Conservation (phyloP, 2,797 vertebrate genomes). For the Decapterus maruadsi region DNA sequence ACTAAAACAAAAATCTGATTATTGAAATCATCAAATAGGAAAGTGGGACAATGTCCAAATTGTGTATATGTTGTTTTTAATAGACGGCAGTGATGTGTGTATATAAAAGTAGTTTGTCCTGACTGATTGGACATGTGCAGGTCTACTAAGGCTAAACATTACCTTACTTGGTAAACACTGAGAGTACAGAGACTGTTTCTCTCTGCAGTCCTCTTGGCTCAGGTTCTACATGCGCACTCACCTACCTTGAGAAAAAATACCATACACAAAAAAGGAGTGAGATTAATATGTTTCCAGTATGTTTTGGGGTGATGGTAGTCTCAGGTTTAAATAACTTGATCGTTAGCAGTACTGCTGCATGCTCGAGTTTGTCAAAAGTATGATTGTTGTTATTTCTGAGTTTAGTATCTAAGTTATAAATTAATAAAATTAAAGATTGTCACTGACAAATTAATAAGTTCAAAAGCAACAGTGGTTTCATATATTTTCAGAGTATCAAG, state of each 20-base stretch:
- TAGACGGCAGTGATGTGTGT: slow-evolving; percentile 37
- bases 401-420: not conserved
- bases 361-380: not conserved
- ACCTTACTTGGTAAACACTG: slow-evolving; percentile 83
- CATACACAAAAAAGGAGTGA: slow-evolving; percentile 33
- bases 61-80: slow-evolving; percentile 45
- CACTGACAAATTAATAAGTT: no score
- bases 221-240: slow-evolving; percentile 49
- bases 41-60: slow-evolving; percentile 21
- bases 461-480: not conserved
- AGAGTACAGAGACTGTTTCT: slow-evolving; percentile 44
- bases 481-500: not conserved
- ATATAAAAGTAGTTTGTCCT: slow-evolving; percentile 47
- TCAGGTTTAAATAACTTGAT: slow-evolving; percentile 19
- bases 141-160: slow-evolving; percentile 76
- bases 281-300: slow-evolving; percentile 17
- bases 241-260: slow-evolving; percentile 54
- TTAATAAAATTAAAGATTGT: no score
- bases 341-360: slow-evolving; percentile 10
- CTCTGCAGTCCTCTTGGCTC: slow-evolving; percentile 64
- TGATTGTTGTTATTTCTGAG: not conserved
- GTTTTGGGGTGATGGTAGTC: slow-evolving; percentile 31
- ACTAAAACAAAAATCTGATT: slow-evolving; percentile 12
- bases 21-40: not conserved
- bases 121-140: slow-evolving; percentile 56